Evolutionary conservation across 2,797 vertebrate species (phyloP).

Genomic region (Nothura maculosa): DNA sequence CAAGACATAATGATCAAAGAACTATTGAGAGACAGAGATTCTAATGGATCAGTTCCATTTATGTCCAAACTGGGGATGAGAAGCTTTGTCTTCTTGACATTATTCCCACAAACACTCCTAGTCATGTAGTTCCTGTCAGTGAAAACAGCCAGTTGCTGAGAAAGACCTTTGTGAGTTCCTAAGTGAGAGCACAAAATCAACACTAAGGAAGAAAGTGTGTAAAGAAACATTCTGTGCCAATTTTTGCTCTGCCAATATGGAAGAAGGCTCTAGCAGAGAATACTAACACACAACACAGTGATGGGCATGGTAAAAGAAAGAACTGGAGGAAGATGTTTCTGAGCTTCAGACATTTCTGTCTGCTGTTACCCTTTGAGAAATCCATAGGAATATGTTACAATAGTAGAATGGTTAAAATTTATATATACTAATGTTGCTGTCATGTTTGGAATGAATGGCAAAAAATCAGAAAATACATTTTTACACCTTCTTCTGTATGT

Average conservation of each 20-base stretch:
- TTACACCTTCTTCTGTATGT: background rate
- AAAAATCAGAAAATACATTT: background rate
- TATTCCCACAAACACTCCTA: background rate
- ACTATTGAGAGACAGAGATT: background rate
- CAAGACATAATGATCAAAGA: background rate
- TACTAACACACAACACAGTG: background rate
- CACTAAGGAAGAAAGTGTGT: background rate
- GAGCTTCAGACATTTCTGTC: background rate
- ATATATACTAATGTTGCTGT: background rate
- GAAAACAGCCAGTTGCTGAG: background rate
- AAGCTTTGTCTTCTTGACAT: background rate
- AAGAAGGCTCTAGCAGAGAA: background rate
- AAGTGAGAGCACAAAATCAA: background rate
- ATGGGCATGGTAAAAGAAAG: background rate
- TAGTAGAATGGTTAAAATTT: background rate
- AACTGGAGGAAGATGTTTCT: background rate
- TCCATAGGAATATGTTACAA: background rate
- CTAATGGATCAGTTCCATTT: background rate
- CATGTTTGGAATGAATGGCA: background rate
- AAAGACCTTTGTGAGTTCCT: background rate
- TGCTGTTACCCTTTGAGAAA: background rate
- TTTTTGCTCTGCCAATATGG: background rate
- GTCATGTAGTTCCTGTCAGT: accelerated
- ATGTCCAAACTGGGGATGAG: background rate
- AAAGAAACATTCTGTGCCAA: background rate